Percentiles rank a stretch among this genome's conserved stretches.
Evolutionary conservation across 2,797 vertebrate genomes (phyloP).

Genomic region (Sebastes itinus): DNA sequence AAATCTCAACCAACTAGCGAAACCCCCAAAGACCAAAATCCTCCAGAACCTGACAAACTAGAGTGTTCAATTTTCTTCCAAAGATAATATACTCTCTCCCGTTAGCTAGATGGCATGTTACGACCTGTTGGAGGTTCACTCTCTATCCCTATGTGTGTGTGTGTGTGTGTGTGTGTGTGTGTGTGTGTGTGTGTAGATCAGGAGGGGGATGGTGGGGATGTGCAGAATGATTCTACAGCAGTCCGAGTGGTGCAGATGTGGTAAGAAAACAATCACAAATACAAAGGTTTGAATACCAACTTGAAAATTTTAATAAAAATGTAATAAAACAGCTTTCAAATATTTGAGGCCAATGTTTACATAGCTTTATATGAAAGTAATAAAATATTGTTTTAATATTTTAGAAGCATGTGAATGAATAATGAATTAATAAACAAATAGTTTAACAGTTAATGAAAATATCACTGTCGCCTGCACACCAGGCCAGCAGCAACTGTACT

Average conservation of each 20-base stretch:
- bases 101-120: background rate
- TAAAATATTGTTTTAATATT: background rate
- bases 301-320: background rate
- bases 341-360: background rate
- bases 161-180: background rate
- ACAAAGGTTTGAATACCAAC: background rate
- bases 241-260: background rate
- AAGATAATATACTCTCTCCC: background rate
- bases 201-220: background rate
- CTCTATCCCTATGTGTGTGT: background rate
- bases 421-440: background rate
- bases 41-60: background rate
- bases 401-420: background rate
- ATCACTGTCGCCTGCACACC: background rate
- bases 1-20: background rate
- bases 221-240: background rate
- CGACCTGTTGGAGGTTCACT: background rate
- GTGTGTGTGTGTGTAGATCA: background rate
- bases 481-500: background rate
- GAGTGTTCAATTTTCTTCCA: background rate
- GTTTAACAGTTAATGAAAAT: background rate
- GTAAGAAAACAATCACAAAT: background rate
- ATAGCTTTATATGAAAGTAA: background rate
- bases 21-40: background rate
- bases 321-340: background rate